These are phyloP conservation scores for Tragulus kanchil DNA, from an alignment of 2,113 vertebrate species.

Conservation along the genomic window DNA sequence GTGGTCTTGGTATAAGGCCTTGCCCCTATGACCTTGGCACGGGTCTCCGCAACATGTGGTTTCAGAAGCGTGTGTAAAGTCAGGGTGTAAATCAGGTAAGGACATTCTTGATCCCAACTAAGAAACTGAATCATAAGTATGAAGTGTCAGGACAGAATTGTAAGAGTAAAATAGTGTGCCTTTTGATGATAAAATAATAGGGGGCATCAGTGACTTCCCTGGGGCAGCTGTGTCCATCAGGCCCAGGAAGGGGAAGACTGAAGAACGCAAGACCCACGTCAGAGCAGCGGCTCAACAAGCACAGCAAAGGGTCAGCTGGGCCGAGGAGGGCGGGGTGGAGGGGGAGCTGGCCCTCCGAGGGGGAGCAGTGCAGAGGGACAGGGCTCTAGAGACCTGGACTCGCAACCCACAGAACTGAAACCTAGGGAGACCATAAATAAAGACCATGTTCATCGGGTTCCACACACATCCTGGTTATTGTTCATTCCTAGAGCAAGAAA, in stretches of 20 bases:
- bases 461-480: rapidly evolving
- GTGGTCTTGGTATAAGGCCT: neutral
- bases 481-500: neutral
- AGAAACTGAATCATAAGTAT: neutral
- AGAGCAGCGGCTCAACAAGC: rapidly evolving
- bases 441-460: too few relatives aligned
- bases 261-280: neutral
- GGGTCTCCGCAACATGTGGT: neutral
- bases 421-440: neutral
- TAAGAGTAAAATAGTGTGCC: too few relatives aligned
- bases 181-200: too few relatives aligned
- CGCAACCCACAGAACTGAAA: neutral
- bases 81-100: neutral
- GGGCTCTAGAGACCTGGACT: neutral
- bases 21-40: rapidly evolving
- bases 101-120: neutral
- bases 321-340: rapidly evolving
- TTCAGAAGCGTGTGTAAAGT: neutral
- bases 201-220: too few relatives aligned
- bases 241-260: rapidly evolving
- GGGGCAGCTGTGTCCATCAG: rapidly evolving
- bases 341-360: rapidly evolving
- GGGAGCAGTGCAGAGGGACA: rapidly evolving
- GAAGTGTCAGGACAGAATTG: too few relatives aligned
- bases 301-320: rapidly evolving